Percentiles rank a stretch among this genome's conserved stretches.
Conservation (phyloP, 53 echinoderm and acorn worm genomes). For the Temnopleurus reevesii region DNA sequence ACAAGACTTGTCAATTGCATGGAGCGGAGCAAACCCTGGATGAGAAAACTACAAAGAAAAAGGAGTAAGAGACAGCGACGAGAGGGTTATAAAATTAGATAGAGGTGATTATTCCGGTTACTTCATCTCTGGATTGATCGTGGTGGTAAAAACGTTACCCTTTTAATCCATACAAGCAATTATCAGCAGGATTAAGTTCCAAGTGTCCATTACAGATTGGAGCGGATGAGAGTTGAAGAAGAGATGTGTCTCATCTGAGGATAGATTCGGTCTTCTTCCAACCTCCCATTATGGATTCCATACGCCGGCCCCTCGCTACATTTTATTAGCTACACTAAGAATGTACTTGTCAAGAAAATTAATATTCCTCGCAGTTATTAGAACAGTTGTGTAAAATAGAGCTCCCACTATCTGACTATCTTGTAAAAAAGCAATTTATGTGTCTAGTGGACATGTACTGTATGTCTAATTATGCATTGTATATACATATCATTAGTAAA, state of each 20-base stretch:
- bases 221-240: neutral
- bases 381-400: too few species aligned
- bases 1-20: constrained; percentile 10
- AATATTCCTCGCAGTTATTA: too few species aligned
- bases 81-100: neutral
- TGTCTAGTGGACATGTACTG: too few species aligned
- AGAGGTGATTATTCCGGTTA: constrained; percentile 34
- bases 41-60: neutral
- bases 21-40: neutral
- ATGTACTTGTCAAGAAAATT: too few species aligned
- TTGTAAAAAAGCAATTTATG: too few species aligned
- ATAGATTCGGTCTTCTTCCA: too few species aligned
- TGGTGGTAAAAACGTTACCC: constrained; percentile 10
- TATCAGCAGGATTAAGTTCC: constrained; percentile 26
- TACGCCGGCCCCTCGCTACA: neutral
- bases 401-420: too few species aligned
- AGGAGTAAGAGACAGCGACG: neutral
- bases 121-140: constrained; percentile 44
- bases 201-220: constrained; percentile 38
- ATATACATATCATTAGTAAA: too few species aligned
- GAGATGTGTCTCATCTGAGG: neutral
- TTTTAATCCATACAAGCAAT: constrained; percentile 46
- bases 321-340: too few species aligned
- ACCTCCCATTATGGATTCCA: neutral
- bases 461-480: too few species aligned